These are phyloP conservation scores for Tipula unca DNA, from an alignment of 2,888 invertebrate species.

Conservation along the genomic window DNA sequence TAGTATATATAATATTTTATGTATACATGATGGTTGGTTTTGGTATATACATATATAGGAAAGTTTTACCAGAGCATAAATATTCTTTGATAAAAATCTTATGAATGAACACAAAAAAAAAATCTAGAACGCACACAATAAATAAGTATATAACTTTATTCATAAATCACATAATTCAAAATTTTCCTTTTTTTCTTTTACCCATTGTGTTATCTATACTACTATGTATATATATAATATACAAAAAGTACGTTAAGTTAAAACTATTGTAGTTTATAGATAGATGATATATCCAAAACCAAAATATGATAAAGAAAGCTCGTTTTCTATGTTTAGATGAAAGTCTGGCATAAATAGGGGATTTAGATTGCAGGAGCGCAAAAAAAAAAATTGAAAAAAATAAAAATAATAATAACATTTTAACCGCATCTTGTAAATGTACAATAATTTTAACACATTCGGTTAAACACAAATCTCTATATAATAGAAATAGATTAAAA, in stretches of 20 bases:
- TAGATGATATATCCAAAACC: neutral
- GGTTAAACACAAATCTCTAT: neutral
- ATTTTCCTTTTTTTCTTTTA: neutral
- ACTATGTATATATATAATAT: no score
- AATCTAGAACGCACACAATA: neutral
- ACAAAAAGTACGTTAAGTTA: neutral
- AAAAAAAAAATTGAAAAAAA: no score
- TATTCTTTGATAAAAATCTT: neutral
- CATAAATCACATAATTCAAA: neutral
- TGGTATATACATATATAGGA: no score
- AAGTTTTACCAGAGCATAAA: neutral
- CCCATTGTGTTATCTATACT: neutral
- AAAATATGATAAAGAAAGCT: neutral
- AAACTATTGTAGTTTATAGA: neutral
- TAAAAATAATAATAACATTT: neutral
- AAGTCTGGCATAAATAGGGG: neutral
- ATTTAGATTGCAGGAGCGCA: neutral
- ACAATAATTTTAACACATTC: neutral
- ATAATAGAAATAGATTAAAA: neutral
- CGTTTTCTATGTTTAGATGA: neutral
- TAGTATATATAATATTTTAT: neutral
- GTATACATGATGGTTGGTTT: neutral
- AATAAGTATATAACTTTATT: neutral
- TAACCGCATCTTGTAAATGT: neutral
- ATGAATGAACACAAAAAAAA: neutral